Evolutionary conservation across 2,888 invertebrate species (phyloP).

Genomic region (Caenorhabditis sp.): DNA sequence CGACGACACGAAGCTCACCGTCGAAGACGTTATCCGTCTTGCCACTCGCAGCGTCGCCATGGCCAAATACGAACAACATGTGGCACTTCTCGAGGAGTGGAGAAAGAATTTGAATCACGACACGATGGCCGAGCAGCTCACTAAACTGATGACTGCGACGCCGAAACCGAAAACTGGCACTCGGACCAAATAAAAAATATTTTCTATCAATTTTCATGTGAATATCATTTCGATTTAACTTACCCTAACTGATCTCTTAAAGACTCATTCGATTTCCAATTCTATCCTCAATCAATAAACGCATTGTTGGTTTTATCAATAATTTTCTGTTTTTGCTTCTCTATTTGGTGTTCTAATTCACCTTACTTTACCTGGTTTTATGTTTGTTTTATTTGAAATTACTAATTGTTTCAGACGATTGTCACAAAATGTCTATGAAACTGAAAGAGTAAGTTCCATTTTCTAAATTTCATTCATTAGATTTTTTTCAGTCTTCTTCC

Average conservation of each 20-base stretch:
- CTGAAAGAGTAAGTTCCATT: constrained; percentile 47
- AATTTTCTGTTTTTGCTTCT: not conserved
- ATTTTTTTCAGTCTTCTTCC: constrained; percentile 86
- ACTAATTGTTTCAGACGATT: not conserved
- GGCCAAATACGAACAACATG: constrained; percentile 14
- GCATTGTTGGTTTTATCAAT: not conserved
- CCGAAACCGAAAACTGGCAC: constrained; percentile 9
- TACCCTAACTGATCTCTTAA: constrained; percentile 32
- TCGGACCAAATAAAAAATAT: constrained; percentile 5
- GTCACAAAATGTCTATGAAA: constrained; percentile 47
- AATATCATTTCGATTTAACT: constrained; percentile 12
- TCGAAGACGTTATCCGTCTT: constrained; percentile 24
- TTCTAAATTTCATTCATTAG: not conserved
- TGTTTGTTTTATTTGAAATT: not conserved
- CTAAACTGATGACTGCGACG: not conserved
- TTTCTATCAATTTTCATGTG: constrained; percentile 1
- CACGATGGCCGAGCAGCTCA: not conserved
- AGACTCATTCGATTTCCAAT: constrained; percentile 7
- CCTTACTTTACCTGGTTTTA: not conserved
- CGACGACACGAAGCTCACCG: constrained; percentile 50
- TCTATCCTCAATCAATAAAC: constrained; percentile 20
- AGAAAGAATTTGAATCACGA: not conserved
- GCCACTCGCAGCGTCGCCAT: not conserved
- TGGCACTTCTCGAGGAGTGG: not conserved
- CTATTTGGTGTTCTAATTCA: not conserved